Base-by-base conservation (phyloP, 35 echinoderm and acorn worm species). In the Stichopus chloronotus region DNA sequence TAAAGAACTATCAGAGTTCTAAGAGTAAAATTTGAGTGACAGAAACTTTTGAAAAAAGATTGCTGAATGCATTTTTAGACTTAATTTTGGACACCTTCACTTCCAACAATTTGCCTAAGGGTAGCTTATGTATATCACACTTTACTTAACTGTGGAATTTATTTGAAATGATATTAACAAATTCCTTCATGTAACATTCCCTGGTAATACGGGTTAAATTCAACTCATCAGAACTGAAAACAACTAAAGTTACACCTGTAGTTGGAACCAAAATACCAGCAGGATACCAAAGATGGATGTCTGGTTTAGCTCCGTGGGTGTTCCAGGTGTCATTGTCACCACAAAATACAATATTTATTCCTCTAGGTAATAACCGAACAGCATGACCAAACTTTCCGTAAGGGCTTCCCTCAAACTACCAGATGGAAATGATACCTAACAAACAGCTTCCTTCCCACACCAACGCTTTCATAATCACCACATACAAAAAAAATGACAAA, bases 251-350 rank as follows among this genome's bases (percentile, higher is more conserved):
- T 43, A 43, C 30, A 43, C 30, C 30, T 43, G 30, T 43, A 43
- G 30, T 43, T 43, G 30, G 30, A 43, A 43, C 30, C 30, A 43
- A 43, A 43, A 43, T 3, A 43, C 30, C 30, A 43, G 30, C 30
- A 43, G 30, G 30, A 43, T 43, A 43, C 30, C 30, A 43, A 43
- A 43, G 30, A 43, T 43, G 30, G 30, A 43, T 43, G 30, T 43
- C 30, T 43, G 30, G 30, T 43, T 43, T 5, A 55, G 10, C 23
- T 57, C 7, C 55, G 80, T 83, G 80, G 80, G 80, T 83, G 23
- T 83, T 83, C 80, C 25, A n/a, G 55, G 6, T 76, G 72, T 53
- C 23, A 83, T 83, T 83, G 5, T 57, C 53, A 83, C 80, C 30
- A 55, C n/a, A 5, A n/a, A n/a, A 7, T 10, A 83, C 14, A 53